Evolutionary conservation across 1,140 invertebrate species (phyloP), one percentile per base, ranked within the genome.

Genomic region (Pinna nobilis): DNA sequence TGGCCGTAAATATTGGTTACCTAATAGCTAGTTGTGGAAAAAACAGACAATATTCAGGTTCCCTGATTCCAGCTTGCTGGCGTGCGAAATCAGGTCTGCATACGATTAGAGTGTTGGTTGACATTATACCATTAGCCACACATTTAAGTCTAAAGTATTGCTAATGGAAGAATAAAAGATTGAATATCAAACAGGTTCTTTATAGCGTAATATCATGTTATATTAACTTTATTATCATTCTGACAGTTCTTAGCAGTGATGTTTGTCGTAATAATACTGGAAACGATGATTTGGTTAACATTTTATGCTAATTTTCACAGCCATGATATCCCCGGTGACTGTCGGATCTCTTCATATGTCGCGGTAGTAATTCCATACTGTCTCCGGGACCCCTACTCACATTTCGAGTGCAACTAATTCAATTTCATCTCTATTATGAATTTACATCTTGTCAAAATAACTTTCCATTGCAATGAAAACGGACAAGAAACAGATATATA

Each of bases 401-500:
- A 33, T 18, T 63, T 44, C 9, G 35, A 18, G 28, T 41, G n/a
- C 35, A 25, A 11, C 37, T 63, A 63, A 63, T 63, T 63, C 18
- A 35, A 63, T 63, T 20, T 28, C 25, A 33, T 37, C 59, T 28
- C 39, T 39, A 33, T n/a, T 32, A 30, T 35, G 44, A 30, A 44
- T 63, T 63, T 63, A 63, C 59, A 63, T 63, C 59, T 63, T 63
- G 59, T 63, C 59, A 63, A 35, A 63, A 63, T 15, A 41, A 13
- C 35, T 63, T 63, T 63, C 59, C 39, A 37, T 39, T 44, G 44
- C 35, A 63, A 63, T 63, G 59, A 63, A 63, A 63, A 63, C 37
- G 59, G 59, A 63, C 59, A 63, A 63, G 59, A 63, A 63, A 63
- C 59, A 63, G 59, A 63, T 63, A 63, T 41, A 63, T 63, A 44